These are phyloP conservation scores for Stegastes partitus DNA, from an alignment of 2,113 vertebrate genomes.

Conservation along the genomic window DNA sequence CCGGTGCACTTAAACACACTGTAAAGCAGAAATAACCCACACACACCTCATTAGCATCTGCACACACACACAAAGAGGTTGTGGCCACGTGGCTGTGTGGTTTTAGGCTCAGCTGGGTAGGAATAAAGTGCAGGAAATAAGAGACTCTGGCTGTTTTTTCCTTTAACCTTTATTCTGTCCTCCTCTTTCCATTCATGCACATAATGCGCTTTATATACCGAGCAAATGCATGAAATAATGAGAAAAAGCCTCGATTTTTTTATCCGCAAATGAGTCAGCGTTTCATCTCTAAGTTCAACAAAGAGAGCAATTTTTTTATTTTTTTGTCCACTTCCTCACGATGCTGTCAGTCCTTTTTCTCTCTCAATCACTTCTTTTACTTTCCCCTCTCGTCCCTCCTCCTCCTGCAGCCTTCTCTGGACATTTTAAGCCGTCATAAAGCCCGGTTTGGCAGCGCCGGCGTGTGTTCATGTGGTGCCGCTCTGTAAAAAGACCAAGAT, in stretches of 20 bases:
- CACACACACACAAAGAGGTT: conserved; percentile 2
- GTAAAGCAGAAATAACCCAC: conserved; percentile 37
- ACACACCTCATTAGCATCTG: conserved; percentile 21
- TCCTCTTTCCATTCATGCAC: neutral
- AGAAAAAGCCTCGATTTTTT: too few relatives aligned
- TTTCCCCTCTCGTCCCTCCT: conserved; percentile 13
- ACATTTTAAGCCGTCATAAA: conserved; percentile 70
- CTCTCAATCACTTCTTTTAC: conserved; percentile 42
- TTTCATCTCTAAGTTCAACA: neutral
- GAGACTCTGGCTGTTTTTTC: conserved; percentile 18
- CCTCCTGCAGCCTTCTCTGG: conserved; percentile 37
- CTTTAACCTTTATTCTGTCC: conserved; percentile 34
- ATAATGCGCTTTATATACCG: too few relatives aligned
- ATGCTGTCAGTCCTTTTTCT: conserved; percentile 17
- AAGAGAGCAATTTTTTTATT: neutral
- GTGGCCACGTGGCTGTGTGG: conserved; percentile 57
- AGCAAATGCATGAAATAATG: too few relatives aligned
- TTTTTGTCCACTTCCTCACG: neutral
- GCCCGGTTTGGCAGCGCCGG: conserved; percentile 66
- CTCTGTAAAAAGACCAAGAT: conserved; percentile 71
- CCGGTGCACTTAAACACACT: neutral
- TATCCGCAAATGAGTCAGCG: too few relatives aligned
- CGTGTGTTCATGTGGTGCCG: conserved; percentile 72
- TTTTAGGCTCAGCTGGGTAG: conserved; percentile 54
- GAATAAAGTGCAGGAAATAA: conserved; percentile 41